Base-by-base conservation (phyloP, 2,113 vertebrate species). In the Leuciscus idus region DNA sequence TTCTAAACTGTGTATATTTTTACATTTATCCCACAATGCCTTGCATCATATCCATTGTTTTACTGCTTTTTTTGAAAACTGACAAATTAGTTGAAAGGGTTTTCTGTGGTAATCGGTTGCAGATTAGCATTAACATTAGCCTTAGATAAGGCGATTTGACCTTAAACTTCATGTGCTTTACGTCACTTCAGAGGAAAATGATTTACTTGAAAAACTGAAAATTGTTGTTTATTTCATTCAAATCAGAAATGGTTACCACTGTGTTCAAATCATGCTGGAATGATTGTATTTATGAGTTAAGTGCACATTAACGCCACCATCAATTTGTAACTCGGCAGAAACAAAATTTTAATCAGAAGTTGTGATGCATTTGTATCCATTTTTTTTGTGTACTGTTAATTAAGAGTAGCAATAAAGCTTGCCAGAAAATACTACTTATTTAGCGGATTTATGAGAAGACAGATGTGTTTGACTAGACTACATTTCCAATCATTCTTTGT, bases 381-480 rank as follows among this genome's bases (percentile, higher is more conserved):
- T 43, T 13, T 15, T 74, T 46, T 46, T 13, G 21, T 73, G 4
- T n/a, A 46, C 5, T 26, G 23, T 48, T 26, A n/a, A 62, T 26
- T n/a, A 62, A 74, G 43, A 55, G 2, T 52, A 17, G 23, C 74
- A 17, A 50, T 76, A 30, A 76, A 52, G 26, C 46, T 19, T 30
- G 74, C 12, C 74, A 76, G 46, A 76, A 76, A 52, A 76, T 19
- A 28, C 39, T 50, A 48, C 23, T 28, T 19, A 19, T 28, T 76
- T 76, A 76, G n/a, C 39, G 17, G 17, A 19, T 28, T 76, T 76
- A 76, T 74, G 23, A 73, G 70, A 48, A 74, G 74, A 15, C 19
- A 6, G 30, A 59, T 76, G 17, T 5, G 76, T 39, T 61, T 39
- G 55, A 36, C 55, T 33, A 79, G 23, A 79, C 33, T 76, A 26